Base-by-base conservation (phyloP, 1,140 invertebrate species). In the Ctenoplectra terminalis region DNA sequence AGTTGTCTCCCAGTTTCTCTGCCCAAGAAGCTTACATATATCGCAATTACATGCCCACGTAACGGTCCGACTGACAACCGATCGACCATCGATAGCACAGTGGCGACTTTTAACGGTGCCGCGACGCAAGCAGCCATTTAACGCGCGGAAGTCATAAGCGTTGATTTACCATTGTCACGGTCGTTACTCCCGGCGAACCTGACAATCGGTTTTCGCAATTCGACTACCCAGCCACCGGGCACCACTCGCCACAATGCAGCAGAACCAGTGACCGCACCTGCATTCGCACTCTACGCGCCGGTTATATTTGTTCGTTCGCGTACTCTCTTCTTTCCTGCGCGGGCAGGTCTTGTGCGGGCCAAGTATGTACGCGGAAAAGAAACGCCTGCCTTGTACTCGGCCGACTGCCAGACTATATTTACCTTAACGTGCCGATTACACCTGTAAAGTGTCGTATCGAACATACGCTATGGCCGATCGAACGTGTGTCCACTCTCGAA, bases 321-420 rank as follows among this genome's bases (percentile, higher is more conserved):
- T 81, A 73, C 77, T 77, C 86, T 82, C 87, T 88, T 87, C 86
- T 87, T 87, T 87, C 82, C 61, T 87, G 66, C 82, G 74, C 26
- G 74, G 56, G 48, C 48, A 71, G 66, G 73, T 88, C 89, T 85
- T 85, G 89, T 86, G 83, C 84, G 86, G 78, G 86, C 89, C 88
- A 90, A 90, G 76, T 90, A 87, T 90, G 85, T 84, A 87, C 87
- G 85, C 85, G 85, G 84, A 90, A 87, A 88, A 91, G 83, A 88
- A 91, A 89, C 86, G 89, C 78, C 85, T 88, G 89, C 72, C 84
- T 87, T 87, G 82, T 83, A 83, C 87, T 91, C 91, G 91, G 91
- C 90, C 81, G 71, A 69, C 72, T 91, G 92, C 91, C 91, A 93
- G 87, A 89, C 91, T 92, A 92, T 91, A 91, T 92, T 92, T 92